Percentiles rank a stretch among this genome's conserved stretches.
phyloP scores from a whole-genome alignment of 1,140 invertebrate species.

The Drosophila yakuba region DNA sequence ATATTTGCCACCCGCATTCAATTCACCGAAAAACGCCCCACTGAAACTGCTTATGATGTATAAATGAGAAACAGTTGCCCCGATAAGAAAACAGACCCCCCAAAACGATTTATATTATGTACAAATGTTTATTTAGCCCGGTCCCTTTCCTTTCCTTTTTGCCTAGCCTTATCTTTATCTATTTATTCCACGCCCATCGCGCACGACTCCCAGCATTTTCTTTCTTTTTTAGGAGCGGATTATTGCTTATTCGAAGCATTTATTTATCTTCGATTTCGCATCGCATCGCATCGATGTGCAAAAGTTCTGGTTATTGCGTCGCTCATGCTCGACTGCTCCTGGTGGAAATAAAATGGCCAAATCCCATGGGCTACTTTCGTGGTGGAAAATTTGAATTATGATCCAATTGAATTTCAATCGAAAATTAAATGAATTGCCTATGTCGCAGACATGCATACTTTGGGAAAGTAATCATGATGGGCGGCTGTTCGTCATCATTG shows the following conservation, averaged over 20 bases:
- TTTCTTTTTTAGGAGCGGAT: slow-evolving; percentile 28
- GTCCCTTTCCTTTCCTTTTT: slow-evolving; percentile 34
- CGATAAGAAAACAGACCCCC: slow-evolving; percentile 31
- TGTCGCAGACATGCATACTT: slow-evolving; percentile 19
- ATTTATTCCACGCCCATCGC: slow-evolving; percentile 51
- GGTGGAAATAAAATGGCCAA: slow-evolving; percentile 19
- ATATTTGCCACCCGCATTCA: slow-evolving; percentile 48
- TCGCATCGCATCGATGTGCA: slow-evolving; percentile 56
- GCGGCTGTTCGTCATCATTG: slow-evolving; percentile 23
- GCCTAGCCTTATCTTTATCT: slow-evolving; percentile 58
- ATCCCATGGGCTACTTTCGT: slow-evolving; percentile 36
- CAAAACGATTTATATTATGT: slow-evolving; percentile 73
- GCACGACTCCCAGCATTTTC: slow-evolving; percentile 47
- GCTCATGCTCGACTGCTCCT: slow-evolving; percentile 52
- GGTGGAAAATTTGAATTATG: slow-evolving; percentile 63
- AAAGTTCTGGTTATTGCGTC: slow-evolving; percentile 48
- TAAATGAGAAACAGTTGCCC: slow-evolving; percentile 42
- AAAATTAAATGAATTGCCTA: slow-evolving; percentile 72
- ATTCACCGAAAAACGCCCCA: slow-evolving; percentile 37
- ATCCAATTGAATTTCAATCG: slow-evolving; percentile 79
- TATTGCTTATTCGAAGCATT: slow-evolving; percentile 75
- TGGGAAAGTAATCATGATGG: slow-evolving; percentile 26
- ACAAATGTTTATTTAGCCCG: slow-evolving; percentile 70
- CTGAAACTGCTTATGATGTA: slow-evolving; percentile 66
- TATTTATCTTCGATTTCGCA: slow-evolving; percentile 80